Base-by-base conservation (phyloP, 2,888 invertebrate species). In the Scaptomyza caliginosa region DNA sequence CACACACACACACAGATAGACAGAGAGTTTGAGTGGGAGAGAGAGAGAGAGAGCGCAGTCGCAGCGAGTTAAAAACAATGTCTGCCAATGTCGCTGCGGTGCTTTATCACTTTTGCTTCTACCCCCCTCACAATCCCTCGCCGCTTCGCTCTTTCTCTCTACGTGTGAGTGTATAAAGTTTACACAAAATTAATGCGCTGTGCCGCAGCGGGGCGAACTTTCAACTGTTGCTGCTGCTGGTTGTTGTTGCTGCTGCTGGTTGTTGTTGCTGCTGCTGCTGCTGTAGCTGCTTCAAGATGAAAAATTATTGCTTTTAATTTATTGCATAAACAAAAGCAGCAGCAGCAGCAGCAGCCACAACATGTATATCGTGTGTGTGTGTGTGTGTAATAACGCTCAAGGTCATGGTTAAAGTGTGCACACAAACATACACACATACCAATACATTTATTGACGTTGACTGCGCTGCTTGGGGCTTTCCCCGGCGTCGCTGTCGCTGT, bases 291-390 rank as follows among this genome's bases (percentile, higher is more conserved):
- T 83, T 88, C 89, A 89, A 89, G 89, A 89, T 90, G 89, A 89
- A 89, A 90, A 89, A 90, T 90, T 89, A 89, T 89, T 89, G 89
- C 89, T 88, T 89, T 89, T 89, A 89, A 89, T 89, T 89, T 89
- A 90, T 89, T 89, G 88, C 89, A 88, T 84, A 84, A 88, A 86
- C 88, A 88, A 86, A 81, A 73, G 73, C 70, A 74, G 59, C 55
- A 56, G 51, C 60, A 16, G 52, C n/a, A 46, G n/a, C n/a, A n/a
- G n/a, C n/a, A n/a, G n/a, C 28, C 10, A 28, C 28, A 28, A 16
- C 40, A 16, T 60, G 34, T 73, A 23, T 67, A 42, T n/a, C n/a
- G n/a, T 67, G 48, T 64, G 48, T 74, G 63, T 70, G 58, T 70
- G 58, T 57, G 57, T 55, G 49, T 80, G 68, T 79, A 63, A 71